Evolutionary conservation across 1,140 invertebrate genomes (phyloP).

Genomic region (Drosophila dunni): DNA sequence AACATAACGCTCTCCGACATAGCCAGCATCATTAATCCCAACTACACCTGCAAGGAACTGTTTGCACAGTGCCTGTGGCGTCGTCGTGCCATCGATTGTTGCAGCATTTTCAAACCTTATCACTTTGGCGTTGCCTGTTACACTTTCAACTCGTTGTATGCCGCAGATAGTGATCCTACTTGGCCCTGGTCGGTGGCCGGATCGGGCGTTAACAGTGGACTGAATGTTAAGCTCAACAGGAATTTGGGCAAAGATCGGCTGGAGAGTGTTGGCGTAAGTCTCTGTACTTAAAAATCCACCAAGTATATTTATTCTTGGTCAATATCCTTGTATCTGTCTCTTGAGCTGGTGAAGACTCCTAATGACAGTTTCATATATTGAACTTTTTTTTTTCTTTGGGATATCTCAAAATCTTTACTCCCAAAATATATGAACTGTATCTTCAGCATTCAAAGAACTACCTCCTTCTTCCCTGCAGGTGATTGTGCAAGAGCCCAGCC

Average conservation of each 20-base stretch:
- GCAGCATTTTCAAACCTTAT: constrained; percentile 45
- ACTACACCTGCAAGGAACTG: constrained; percentile 49
- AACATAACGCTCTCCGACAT: constrained; percentile 7
- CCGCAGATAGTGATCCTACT: constrained; percentile 24
- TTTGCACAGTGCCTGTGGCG: constrained; percentile 68
- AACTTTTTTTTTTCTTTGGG: no score
- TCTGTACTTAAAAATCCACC: no score
- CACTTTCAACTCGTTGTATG: constrained; percentile 47
- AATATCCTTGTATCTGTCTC: no score
- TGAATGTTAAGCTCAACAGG: constrained; percentile 51
- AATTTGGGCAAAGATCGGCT: constrained; percentile 12
- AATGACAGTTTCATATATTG: no score
- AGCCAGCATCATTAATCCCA: constrained; percentile 9
- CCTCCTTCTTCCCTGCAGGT: constrained; percentile 31
- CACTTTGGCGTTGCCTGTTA: constrained; percentile 43
- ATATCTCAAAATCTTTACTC: no score
- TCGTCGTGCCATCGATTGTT: constrained; percentile 53
- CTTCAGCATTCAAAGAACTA: no score
- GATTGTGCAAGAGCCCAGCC: constrained; percentile 55
- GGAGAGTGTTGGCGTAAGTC: constrained; percentile 56
- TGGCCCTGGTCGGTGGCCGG: constrained; percentile 68
- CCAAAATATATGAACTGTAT: no score
- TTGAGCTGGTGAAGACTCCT: no score
- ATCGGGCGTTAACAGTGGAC: constrained; percentile 48
- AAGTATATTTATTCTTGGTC: no score